phyloP scores from a whole-genome alignment of 2,797 vertebrate genomes.

The Gymnopithys bicolor region DNA sequence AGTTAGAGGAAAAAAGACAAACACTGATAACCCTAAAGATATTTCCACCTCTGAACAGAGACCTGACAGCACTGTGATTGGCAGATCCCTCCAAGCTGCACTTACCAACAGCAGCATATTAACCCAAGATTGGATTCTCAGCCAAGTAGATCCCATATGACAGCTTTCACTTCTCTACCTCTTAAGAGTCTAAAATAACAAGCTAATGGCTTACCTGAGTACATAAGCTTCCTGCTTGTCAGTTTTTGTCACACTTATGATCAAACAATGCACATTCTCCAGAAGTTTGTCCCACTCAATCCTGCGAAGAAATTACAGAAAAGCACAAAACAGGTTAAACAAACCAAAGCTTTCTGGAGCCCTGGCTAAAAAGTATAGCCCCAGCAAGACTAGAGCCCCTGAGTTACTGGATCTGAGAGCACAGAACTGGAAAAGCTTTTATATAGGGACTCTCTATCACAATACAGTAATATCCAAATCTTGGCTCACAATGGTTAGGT shows the following conservation, averaged over 20 bases:
- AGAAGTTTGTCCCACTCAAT: constrained; percentile 99
- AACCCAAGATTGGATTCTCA: background rate
- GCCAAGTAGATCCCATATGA: background rate
- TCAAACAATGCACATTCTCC: constrained; percentile 99
- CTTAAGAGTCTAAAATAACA: background rate
- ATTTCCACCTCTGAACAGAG: background rate
- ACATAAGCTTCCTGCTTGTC: constrained; percentile 99
- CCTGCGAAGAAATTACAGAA: constrained; percentile 74
- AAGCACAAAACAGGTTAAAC: background rate
- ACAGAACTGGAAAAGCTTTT: background rate
- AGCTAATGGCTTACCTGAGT: constrained; percentile 90
- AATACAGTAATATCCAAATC: background rate
- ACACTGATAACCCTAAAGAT: background rate
- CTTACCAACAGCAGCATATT: background rate
- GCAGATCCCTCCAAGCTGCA: background rate
- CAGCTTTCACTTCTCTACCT: background rate
- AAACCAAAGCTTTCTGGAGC: background rate
- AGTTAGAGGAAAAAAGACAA: background rate
- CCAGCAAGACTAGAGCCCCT: background rate
- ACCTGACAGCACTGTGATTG: background rate
- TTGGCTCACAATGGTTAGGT: background rate
- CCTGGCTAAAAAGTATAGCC: background rate
- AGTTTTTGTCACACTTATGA: constrained; percentile 99
- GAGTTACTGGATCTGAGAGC: background rate
- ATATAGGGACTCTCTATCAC: background rate